A percentile compares a stretch with the other conserved stretches of the same genome.
Evolutionary conservation across 2,797 vertebrate species (phyloP).

Genomic region (Sparidentex hasta): DNA sequence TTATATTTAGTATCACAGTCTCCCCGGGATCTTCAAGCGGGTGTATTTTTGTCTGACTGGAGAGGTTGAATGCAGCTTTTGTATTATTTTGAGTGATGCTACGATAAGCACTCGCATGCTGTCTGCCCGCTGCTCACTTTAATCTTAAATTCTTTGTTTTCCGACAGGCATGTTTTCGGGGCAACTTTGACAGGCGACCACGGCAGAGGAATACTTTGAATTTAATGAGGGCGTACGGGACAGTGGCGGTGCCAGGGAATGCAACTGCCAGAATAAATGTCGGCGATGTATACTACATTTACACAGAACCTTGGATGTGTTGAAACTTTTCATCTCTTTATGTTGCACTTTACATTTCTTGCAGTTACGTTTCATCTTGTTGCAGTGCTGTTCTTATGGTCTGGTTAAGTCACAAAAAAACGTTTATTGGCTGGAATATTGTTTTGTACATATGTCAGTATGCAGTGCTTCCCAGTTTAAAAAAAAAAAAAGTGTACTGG

Average conservation of each 20-base stretch:
- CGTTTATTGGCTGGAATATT: no score
- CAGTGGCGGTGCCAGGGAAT: neutral
- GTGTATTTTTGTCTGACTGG: conserved; percentile 71
- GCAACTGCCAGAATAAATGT: no score
- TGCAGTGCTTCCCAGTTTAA: no score
- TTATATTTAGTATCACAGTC: conserved; percentile 74
- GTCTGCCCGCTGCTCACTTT: conserved; percentile 54
- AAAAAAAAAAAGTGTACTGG: no score
- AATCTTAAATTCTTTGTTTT: conserved; percentile 44
- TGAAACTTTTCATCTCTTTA: no score
- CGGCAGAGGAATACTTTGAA: conserved; percentile 8
- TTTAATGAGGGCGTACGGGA: conserved; percentile 1
- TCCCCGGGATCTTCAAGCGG: conserved; percentile 56
- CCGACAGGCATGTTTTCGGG: conserved; percentile 21
- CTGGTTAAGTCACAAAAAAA: no score
- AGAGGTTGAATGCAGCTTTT: conserved; percentile 59
- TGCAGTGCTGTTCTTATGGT: no score
- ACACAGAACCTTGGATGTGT: no score
- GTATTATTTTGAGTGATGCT: conserved; percentile 66
- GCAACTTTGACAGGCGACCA: conserved; percentile 31
- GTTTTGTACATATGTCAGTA: no score
- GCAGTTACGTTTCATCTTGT: no score
- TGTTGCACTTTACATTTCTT: no score
- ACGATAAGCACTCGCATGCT: conserved; percentile 35
- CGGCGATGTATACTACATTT: no score